Conservation (phyloP, 2,113 vertebrate species). For the Lepidothrix coronata region DNA sequence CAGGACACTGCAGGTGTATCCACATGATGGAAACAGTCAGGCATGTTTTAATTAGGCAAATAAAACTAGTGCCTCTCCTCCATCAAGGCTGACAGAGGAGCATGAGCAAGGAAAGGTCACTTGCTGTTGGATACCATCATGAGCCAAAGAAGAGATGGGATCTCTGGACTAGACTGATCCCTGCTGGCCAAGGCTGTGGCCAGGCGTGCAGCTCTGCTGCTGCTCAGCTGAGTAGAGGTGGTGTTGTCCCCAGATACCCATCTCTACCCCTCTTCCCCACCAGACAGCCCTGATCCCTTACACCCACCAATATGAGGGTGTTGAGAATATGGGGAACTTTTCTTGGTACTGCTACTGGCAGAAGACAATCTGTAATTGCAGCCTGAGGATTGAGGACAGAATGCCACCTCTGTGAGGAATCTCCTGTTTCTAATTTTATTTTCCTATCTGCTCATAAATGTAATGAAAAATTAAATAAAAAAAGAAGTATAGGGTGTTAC, state of each 20-base stretch:
- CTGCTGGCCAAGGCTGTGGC: background rate
- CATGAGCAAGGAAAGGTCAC: background rate
- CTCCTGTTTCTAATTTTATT: conserved; percentile 40
- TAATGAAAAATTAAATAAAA: background rate
- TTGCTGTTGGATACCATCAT: background rate
- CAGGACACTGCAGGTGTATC: background rate
- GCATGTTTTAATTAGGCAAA: background rate
- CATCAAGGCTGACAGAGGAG: background rate
- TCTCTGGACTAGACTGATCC: background rate
- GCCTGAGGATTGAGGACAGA: background rate
- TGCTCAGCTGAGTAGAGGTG: background rate
- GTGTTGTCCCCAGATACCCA: background rate
- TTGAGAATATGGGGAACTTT: background rate
- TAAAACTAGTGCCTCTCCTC: background rate
- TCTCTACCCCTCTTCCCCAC: background rate
- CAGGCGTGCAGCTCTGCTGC: fast-evolving
- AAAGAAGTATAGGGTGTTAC: background rate
- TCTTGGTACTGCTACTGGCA: background rate
- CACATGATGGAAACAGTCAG: background rate
- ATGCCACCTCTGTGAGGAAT: background rate
- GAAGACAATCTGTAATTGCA: background rate
- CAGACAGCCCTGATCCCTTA: background rate
- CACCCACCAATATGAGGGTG: background rate
- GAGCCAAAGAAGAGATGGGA: background rate
- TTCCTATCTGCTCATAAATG: background rate